phyloP scores from a whole-genome alignment of 1,140 invertebrate genomes.

The Dendrolimus punctatus region DNA sequence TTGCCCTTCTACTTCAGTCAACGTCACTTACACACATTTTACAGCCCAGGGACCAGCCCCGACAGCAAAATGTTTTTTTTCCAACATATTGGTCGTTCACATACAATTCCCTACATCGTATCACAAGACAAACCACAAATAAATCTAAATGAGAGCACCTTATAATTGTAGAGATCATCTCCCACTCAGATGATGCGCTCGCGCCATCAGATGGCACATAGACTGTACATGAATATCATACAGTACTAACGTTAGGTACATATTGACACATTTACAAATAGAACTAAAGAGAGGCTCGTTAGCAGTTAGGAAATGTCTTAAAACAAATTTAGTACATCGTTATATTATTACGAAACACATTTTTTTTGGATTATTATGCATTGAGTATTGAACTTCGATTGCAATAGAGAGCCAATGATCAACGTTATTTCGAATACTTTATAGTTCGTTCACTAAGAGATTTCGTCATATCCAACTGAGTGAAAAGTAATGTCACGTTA shows the following conservation, averaged over 20 bases:
- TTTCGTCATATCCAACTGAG: slow-evolving; percentile 23
- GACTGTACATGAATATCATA: slow-evolving; percentile 62
- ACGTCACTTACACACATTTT: slow-evolving; percentile 14
- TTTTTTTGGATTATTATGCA: slow-evolving; percentile 5
- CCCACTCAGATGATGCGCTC: slow-evolving; percentile 40
- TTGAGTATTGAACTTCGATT: slow-evolving; percentile 41
- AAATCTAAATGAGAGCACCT: slow-evolving; percentile 69
- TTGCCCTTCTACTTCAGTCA: slow-evolving; percentile 5
- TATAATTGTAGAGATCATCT: slow-evolving; percentile 69
- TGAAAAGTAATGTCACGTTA: slow-evolving; percentile 14
- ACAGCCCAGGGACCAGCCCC: slow-evolving; percentile 53
- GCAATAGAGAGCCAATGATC: slow-evolving; percentile 35
- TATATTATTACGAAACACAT: slow-evolving; percentile 2
- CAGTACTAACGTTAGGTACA: slow-evolving; percentile 54
- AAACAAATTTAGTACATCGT: slow-evolving; percentile 1
- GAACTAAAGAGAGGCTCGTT: slow-evolving; percentile 47
- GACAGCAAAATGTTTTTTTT: slow-evolving; percentile 41
- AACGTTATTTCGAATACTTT: slow-evolving; percentile 7
- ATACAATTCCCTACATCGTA: slow-evolving; percentile 49
- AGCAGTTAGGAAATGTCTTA: slow-evolving; percentile 6
- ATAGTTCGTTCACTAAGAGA: slow-evolving; percentile 17
- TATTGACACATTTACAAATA: slow-evolving; percentile 59
- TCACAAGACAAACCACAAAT: slow-evolving; percentile 64
- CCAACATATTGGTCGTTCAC: slow-evolving; percentile 55
- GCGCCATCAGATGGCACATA: slow-evolving; percentile 58